These are phyloP conservation scores for Tipula confusa DNA, from an alignment of 2,888 invertebrate species.

Conservation along the genomic window DNA sequence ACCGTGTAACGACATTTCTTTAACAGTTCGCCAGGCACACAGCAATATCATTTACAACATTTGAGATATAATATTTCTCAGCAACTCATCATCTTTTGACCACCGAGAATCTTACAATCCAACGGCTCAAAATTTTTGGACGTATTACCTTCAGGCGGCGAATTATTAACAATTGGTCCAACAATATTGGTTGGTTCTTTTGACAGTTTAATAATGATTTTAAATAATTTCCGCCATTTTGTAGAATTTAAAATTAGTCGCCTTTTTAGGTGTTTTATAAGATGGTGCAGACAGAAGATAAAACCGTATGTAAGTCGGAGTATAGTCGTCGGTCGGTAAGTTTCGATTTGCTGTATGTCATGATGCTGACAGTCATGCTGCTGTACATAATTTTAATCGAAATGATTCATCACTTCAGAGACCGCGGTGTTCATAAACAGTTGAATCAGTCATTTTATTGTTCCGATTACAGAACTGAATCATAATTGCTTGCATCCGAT, in stretches of 20 bases:
- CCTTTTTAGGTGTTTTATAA: slow-evolving; percentile 53
- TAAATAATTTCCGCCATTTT: slow-evolving; percentile 56
- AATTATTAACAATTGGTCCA: slow-evolving; percentile 75
- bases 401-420: slow-evolving; percentile 56
- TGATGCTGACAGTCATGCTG: slow-evolving; percentile 40
- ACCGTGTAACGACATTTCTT: slow-evolving; percentile 75
- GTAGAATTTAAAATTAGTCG: slow-evolving; percentile 46
- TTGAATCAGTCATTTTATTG: slow-evolving; percentile 28
- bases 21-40: slow-evolving; percentile 91
- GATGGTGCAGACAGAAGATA: slow-evolving; percentile 61
- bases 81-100: slow-evolving; percentile 45
- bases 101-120: slow-evolving; percentile 34
- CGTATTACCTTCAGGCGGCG: slow-evolving; percentile 88
- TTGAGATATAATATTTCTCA: slow-evolving; percentile 60
- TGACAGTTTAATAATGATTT: slow-evolving; percentile 56
- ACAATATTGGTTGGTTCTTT: slow-evolving; percentile 59
- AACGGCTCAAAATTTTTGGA: slow-evolving; percentile 59
- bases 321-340: background rate
- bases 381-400: slow-evolving; percentile 56
- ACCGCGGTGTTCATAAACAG: slow-evolving; percentile 45
- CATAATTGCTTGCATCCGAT: slow-evolving; percentile 53
- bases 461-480: background rate
- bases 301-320: slow-evolving; percentile 64
- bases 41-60: slow-evolving; percentile 82
- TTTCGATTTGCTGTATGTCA: slow-evolving; percentile 33